Evolutionary conservation across 2,113 vertebrate genomes (phyloP), one percentile per base, ranked within the genome.

Genomic region (Cyanoliseus patagonus): DNA sequence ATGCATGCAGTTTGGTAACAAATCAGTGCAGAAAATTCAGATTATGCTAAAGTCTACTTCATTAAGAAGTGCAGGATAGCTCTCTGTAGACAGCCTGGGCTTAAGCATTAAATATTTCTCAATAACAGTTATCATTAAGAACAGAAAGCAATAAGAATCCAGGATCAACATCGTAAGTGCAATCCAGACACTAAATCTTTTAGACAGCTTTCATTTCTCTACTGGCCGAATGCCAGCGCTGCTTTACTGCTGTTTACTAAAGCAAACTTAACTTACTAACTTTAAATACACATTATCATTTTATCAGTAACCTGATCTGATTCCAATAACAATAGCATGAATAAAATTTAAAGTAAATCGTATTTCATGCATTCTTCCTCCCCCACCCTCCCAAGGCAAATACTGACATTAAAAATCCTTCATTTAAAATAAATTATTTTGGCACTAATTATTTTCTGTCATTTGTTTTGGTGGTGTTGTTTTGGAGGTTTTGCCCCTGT

Each of bases 381-480:
- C 20, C 13, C 8, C 46, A 17, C n/a, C 41, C 39, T 17, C 35
- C 42, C 62, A 41, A 74, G n/a, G 69, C 77, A 96, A 90, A 22
- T 33, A 86, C 35, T 44, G 51, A 75, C 73, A 91, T 33, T 86
- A 74, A 64, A 86, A 88, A 83, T n/a, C 7, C 81, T 37, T 42
- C 17, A 55, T 59, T 78, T 85, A 20, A 5, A 25, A 62, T 57
- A 59, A 61, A 31, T 20, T 28, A 27, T 70, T 75, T 83, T 39
- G n/a, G n/a, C n/a, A 79, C 19, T 51, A 55, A 67, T 27, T 59
- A 97, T 94, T 96, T 97, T 96, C 95, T 96, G 70, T 95, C 94
- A 94, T 96, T 95, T 96, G 92, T 66, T 47, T 30, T 23, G 17
- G 42, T 23, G 11, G 18, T 78, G 47, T 6, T 37, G 22, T n/a